These are phyloP conservation scores for Erpobdella octoculata DNA, from an alignment of 2,888 invertebrate species.

Conservation along the genomic window DNA sequence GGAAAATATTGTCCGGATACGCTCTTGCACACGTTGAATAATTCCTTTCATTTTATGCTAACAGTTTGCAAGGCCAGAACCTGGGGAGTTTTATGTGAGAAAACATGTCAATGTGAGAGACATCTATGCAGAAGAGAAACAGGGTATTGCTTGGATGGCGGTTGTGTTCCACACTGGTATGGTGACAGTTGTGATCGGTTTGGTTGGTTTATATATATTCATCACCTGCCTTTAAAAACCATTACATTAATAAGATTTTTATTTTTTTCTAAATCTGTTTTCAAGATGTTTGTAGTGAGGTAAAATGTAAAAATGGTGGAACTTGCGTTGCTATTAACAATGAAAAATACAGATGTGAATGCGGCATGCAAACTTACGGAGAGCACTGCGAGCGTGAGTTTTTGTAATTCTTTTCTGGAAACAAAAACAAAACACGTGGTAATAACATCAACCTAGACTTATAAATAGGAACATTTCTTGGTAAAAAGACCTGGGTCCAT, in stretches of 20 bases:
- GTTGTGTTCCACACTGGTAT: neutral
- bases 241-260: neutral
- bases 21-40: no score
- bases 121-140: neutral
- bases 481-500: no score
- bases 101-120: neutral
- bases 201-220: neutral
- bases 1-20: no score
- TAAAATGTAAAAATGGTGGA: neutral
- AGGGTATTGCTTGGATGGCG: neutral
- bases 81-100: neutral
- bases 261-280: neutral
- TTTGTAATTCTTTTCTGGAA: neutral
- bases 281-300: neutral
- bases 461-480: no score
- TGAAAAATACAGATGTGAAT: neutral
- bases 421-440: no score
- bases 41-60: no score
- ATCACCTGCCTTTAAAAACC: neutral
- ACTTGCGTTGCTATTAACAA: constrained; percentile 3
- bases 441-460: no score
- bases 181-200: constrained; percentile 10
- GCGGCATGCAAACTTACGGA: constrained; percentile 9
- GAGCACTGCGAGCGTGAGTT: constrained; percentile 2
- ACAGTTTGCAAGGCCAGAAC: neutral